Evolutionary conservation across 2,888 invertebrate species (phyloP).

Genomic region (Torymus texanus): DNA sequence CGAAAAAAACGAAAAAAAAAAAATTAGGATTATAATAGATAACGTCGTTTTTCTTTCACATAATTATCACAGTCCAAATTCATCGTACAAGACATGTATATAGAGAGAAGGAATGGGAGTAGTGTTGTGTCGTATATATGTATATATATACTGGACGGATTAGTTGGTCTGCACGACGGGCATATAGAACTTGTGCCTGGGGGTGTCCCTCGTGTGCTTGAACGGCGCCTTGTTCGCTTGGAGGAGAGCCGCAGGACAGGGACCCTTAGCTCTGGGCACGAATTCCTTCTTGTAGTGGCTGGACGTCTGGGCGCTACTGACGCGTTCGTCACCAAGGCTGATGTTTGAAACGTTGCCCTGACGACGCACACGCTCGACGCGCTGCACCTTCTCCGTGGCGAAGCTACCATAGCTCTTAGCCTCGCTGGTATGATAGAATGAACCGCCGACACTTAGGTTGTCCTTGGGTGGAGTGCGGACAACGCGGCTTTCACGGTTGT

Average conservation of each 20-base stretch:
- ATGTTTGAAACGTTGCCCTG: constrained; percentile 86
- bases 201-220: constrained; percentile 89
- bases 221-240: constrained; percentile 86
- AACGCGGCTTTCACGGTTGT: constrained; percentile 81
- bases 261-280: constrained; percentile 82
- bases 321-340: constrained; percentile 82
- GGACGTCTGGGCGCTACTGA: constrained; percentile 85
- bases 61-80: constrained; percentile 56
- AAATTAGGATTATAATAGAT: constrained; percentile 7
- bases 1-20: constrained; percentile 2
- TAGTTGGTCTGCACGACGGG: constrained; percentile 76
- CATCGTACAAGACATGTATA: not conserved
- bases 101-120: not conserved
- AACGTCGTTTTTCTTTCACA: not conserved
- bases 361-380: constrained; percentile 79
- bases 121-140: not conserved
- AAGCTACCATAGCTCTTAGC: constrained; percentile 80
- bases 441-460: constrained; percentile 84
- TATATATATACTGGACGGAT: not conserved
- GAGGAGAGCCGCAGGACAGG: constrained; percentile 88
- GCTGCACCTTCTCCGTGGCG: constrained; percentile 72
- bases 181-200: constrained; percentile 89
- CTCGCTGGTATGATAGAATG: constrained; percentile 81
- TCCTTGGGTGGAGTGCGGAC: constrained; percentile 74
- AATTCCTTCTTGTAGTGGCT: constrained; percentile 86